Evolutionary conservation across 2,888 invertebrate species (phyloP), one percentile per base, ranked within the genome.

Genomic region (Diaprepes abbreviatus): DNA sequence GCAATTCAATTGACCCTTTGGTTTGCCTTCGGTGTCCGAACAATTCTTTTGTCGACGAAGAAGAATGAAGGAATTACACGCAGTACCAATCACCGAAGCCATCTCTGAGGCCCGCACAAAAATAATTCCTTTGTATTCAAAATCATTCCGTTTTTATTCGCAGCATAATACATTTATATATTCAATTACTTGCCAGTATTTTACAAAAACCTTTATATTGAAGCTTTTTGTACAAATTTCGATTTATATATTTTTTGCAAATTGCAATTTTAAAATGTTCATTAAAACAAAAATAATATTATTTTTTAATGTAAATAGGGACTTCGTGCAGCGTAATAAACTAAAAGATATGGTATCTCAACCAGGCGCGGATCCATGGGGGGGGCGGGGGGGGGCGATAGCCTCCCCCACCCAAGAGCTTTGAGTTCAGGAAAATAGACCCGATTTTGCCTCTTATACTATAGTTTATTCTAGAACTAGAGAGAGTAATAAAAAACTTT

Each of bases 1-100:
- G 79, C 79, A 80, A 80, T 80, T 80, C 79, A 80, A 80, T 80
- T 77, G 78, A 79, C 76, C 79, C 77, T 79, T 77, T 74, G 76
- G 73, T 72, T 72, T 74, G 71, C 71, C 73, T 70, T 68, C 74
- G 73, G 68, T 70, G 73, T 74, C 73, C 65, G 73, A 67, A 73
- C 71, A 73, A 71, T 76, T 75, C 74, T 73, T 74, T 72, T 71
- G 71, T 69, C 60, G 72, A 66, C 65, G 71, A 69, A 71, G 72
- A 73, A 74, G 73, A 74, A 79, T 78, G 75, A 76, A 72, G 69
- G 74, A 74, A 76, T 76, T 76, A 74, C 77, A 74, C 64, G 72
- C 74, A 73, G 74, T 73, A 76, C 76, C 76, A 74, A 77, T 76
- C 74, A 75, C 75, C 70, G 54, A 14, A 52, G 63, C 80, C 79